Evolutionary conservation across 2,113 vertebrate genomes (phyloP).

Genomic region (Mormyrus iriodes): DNA sequence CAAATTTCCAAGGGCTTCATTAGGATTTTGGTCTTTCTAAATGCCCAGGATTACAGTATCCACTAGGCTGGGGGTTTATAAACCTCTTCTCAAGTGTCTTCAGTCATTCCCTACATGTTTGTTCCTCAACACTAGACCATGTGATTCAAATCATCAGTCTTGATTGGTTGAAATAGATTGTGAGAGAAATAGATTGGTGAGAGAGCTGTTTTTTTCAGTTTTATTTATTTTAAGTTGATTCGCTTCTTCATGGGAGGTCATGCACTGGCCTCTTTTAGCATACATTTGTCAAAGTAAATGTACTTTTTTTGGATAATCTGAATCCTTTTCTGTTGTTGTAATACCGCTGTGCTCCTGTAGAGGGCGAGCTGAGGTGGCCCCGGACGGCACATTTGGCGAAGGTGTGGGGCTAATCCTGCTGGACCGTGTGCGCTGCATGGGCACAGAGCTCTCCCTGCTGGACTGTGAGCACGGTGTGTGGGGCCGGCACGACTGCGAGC

Average conservation of each 20-base stretch:
- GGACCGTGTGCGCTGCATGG: constrained; percentile 76
- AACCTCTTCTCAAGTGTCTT: neutral
- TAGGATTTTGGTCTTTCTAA: neutral
- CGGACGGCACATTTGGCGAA: constrained; percentile 59
- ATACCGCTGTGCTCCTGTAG: constrained; percentile 32
- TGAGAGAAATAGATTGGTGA: neutral
- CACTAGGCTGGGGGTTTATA: neutral
- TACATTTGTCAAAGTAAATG: neutral
- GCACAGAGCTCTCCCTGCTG: constrained; percentile 72
- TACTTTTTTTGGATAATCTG: neutral
- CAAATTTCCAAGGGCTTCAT: neutral
- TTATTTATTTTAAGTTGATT: neutral
- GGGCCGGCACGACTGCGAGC: constrained; percentile 83
- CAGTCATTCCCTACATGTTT: neutral
- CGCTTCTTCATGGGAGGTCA: neutral
- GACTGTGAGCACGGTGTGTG: constrained; percentile 76
- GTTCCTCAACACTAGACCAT: neutral
- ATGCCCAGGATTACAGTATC: neutral
- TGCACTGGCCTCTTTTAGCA: neutral
- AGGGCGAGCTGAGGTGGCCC: constrained; percentile 56
- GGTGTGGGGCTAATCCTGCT: constrained; percentile 75
- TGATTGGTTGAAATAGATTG: neutral
- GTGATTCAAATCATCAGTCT: neutral
- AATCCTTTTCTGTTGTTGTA: neutral
- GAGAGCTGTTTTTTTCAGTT: neutral